These are phyloP conservation scores for Neodiprion pinetum DNA, from an alignment of 1,140 invertebrate genomes.

Conservation along the genomic window DNA sequence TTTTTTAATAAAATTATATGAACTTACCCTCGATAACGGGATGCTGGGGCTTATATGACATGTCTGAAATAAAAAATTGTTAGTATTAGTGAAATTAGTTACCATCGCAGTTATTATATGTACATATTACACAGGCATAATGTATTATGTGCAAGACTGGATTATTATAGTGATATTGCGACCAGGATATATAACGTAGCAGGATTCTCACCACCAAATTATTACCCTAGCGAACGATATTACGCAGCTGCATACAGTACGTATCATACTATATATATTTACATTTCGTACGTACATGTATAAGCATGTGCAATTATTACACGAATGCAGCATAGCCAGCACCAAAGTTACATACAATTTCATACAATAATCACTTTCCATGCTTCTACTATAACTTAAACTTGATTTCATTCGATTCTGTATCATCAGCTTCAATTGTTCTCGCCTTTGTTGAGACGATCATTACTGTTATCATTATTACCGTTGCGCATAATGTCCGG, in stretches of 20 bases:
- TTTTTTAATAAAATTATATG: neutral
- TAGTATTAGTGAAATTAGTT: slow-evolving; percentile 45
- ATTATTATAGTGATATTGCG: neutral
- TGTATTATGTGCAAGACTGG: neutral
- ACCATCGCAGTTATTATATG: neutral
- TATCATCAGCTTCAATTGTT: too few species aligned
- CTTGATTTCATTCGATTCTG: too few species aligned
- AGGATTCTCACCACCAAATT: neutral
- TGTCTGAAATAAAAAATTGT: slow-evolving; percentile 58
- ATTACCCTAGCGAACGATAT: neutral
- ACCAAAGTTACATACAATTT: too few species aligned
- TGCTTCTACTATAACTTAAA: too few species aligned
- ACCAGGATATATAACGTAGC: neutral
- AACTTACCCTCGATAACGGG: slow-evolving; percentile 63
- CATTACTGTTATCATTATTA: too few species aligned
- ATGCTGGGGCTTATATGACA: slow-evolving; percentile 63
- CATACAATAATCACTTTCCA: too few species aligned
- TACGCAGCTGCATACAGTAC: neutral
- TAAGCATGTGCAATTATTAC: too few species aligned
- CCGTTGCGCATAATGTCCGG: too few species aligned
- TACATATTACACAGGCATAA: too few species aligned
- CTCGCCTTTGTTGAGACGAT: too few species aligned
- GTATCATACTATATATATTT: neutral
- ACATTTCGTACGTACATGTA: too few species aligned
- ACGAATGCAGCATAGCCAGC: too few species aligned